phyloP scores from a whole-genome alignment of 2,113 vertebrate genomes.

The Bos javanicus region DNA sequence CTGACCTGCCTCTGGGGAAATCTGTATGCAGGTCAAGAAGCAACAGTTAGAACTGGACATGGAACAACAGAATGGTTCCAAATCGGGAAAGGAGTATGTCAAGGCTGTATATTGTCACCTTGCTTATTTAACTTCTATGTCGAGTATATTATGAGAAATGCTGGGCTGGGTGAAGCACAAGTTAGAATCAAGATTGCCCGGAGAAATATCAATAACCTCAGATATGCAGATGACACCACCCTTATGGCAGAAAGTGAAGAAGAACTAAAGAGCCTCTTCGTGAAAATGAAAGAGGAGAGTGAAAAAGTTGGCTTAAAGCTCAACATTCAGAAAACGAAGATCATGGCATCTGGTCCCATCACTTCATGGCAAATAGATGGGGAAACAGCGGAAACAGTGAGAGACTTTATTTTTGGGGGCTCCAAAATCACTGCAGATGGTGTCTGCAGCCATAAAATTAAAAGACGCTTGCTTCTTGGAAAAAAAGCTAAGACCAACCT shows the following conservation, averaged over 20 bases:
- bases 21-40: not conserved
- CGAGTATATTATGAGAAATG: not conserved
- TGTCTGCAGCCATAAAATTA: not conserved
- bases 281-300: not conserved
- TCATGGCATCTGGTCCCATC: not conserved
- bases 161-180: not conserved
- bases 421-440: not conserved
- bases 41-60: not conserved
- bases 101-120: not conserved
- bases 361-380: not conserved
- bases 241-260: not conserved
- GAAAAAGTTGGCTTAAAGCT: not conserved
- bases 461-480: not conserved
- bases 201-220: not conserved
- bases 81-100: not conserved
- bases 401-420: not conserved
- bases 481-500: not conserved
- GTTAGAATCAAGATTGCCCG: fast-evolving
- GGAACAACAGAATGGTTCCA: not conserved
- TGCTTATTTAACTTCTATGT: not conserved
- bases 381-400: not conserved
- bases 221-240: not conserved
- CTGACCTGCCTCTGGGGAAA: not conserved
- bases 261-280: not conserved
- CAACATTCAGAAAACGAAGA: not conserved